Conservation (phyloP, 1,140 invertebrate species). For the Helicorthomorpha holstii region DNA sequence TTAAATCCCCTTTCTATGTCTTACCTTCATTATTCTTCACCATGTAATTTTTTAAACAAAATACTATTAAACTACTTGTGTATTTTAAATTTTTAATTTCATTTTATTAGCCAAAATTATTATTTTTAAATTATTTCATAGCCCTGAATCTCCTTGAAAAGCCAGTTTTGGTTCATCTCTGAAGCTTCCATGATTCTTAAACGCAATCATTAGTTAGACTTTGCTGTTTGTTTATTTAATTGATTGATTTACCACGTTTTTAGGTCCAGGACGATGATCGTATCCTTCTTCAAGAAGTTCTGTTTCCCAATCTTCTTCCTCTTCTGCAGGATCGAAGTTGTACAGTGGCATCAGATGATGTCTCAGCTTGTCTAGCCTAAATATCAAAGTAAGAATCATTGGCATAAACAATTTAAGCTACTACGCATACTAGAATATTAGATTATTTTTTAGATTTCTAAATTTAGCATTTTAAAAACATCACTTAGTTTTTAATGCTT, state of each 20-base stretch:
- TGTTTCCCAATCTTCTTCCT: conserved; percentile 43
- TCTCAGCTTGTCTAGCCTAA: conserved; percentile 35
- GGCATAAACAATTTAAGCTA: too few species aligned
- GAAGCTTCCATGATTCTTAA: background rate
- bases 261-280: conserved; percentile 13
- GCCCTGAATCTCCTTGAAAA: background rate
- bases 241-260: conserved; percentile 9
- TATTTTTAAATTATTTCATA: background rate
- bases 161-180: background rate
- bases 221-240: background rate
- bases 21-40: too few species aligned
- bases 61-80: too few species aligned
- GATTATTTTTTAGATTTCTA: too few species aligned
- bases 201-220: background rate
- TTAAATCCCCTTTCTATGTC: too few species aligned
- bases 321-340: conserved; percentile 42
- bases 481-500: too few species aligned
- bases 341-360: conserved; percentile 47
- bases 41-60: too few species aligned
- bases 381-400: too few species aligned
- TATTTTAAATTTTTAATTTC: too few species aligned
- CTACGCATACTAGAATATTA: too few species aligned
- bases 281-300: conserved; percentile 31
- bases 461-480: too few species aligned
- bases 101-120: too few species aligned